Evolutionary conservation across 2,113 vertebrate genomes (phyloP).

Genomic region (Plectropomus leopardus): DNA sequence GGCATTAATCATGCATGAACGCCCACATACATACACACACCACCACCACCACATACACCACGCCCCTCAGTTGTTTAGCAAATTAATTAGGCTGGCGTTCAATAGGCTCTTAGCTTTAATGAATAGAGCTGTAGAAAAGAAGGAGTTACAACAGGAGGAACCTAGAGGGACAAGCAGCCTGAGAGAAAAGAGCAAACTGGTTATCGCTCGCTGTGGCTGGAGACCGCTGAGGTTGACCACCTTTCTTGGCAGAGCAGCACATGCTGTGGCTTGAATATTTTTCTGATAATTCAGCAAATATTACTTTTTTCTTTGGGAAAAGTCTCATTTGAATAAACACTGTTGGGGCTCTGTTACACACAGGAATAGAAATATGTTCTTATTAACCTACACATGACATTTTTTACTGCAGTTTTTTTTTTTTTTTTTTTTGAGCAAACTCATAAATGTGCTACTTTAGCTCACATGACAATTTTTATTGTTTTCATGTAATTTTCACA

Average conservation of each 20-base stretch:
- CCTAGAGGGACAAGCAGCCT: neutral
- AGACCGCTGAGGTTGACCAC: constrained; percentile 44
- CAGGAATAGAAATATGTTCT: constrained; percentile 11
- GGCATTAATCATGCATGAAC: constrained; percentile 61
- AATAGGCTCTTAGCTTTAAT: constrained; percentile 66
- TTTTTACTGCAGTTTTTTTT: too few species aligned
- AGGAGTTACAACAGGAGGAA: constrained; percentile 43
- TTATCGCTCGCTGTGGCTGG: constrained; percentile 32
- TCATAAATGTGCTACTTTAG: neutral
- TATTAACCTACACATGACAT: neutral
- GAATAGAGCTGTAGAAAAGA: constrained; percentile 65
- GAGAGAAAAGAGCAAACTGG: constrained; percentile 47
- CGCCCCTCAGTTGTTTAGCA: constrained; percentile 65
- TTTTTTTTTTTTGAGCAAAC: neutral
- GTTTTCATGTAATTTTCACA: neutral
- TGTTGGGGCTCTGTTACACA: neutral
- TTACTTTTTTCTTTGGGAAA: constrained; percentile 33
- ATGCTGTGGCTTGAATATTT: constrained; percentile 27
- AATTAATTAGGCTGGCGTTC: constrained; percentile 68
- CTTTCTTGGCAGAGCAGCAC: constrained; percentile 35
- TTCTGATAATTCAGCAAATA: constrained; percentile 32
- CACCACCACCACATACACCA: constrained; percentile 26
- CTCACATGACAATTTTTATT: neutral
- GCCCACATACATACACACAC: constrained; percentile 25
- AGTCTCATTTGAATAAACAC: constrained; percentile 36